Percentiles rank a stretch among this genome's conserved stretches.
Conservation (phyloP, 2,797 vertebrate genomes). For the Scomberomorus guttatus region DNA sequence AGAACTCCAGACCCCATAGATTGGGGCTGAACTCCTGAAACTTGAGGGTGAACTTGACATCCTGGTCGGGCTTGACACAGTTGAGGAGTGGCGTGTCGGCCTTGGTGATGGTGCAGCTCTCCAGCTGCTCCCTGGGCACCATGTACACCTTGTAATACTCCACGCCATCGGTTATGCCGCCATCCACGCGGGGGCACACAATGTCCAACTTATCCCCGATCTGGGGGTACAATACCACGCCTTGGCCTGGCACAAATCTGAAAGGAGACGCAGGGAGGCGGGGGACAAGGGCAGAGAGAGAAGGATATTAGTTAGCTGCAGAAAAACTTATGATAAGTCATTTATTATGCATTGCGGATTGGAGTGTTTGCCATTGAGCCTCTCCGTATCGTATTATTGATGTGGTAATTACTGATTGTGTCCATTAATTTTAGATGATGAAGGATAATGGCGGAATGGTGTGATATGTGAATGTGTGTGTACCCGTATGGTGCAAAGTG, state of each 20-base stretch:
- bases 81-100: constrained; percentile 97
- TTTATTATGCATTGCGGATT: constrained; percentile 46
- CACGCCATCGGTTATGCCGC: constrained; percentile 91
- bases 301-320: constrained; percentile 39
- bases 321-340: constrained; percentile 40
- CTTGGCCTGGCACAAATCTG: constrained; percentile 97
- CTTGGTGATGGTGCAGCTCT: constrained; percentile 97
- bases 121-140: constrained; percentile 96
- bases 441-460: constrained; percentile 52
- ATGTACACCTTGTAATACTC: constrained; percentile 99
- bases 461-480: constrained; percentile 25
- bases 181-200: constrained; percentile 97
- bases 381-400: constrained; percentile 70
- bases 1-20: constrained; percentile 98
- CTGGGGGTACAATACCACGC: constrained; percentile 97
- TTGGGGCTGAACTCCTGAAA: constrained; percentile 99
- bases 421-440: constrained; percentile 72
- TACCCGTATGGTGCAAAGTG: constrained; percentile 36
- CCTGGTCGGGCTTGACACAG: constrained; percentile 97
- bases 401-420: constrained; percentile 70
- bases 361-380: constrained; percentile 55
- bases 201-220: constrained; percentile 99
- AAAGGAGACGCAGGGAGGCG: constrained; percentile 42
- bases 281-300: constrained; percentile 11
- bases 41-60: constrained; percentile 99